Base-by-base conservation (phyloP, 2,888 invertebrate genomes). In the Odontomyia ornata region DNA sequence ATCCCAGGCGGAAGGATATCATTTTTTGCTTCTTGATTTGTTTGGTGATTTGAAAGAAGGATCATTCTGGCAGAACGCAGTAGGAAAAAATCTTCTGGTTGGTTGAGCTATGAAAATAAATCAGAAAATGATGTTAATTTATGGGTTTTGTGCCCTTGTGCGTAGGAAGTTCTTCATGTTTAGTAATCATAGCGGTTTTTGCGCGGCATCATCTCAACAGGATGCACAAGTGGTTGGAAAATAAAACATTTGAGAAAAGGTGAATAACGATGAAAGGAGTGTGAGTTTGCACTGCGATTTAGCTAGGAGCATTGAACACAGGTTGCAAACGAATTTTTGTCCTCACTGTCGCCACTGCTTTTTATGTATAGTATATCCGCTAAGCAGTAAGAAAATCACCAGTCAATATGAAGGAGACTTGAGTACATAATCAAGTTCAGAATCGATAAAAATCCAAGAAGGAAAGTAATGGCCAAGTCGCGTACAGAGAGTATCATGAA, bases 101-200 rank as follows among this genome's bases (percentile, higher is more conserved):
- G 65, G 36, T n/a, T 62, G 27, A 62, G 27, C 28, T 36, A 65
- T 36, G 65, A 36, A 65, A 65, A 65, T 65, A 43, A 65, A 65
- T 65, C 65, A 65, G 65, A n/a, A 28, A 65, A 65, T 36, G 65
- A 65, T 65, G 65, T 65, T 65, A 65, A 65, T 65, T 65, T 65
- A 43, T 28, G 43, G 18, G 43, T 27, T 62, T 5, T 5, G n/a
- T 62, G n/a, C 27, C 27, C 25, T 62, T 27, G 52, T 52, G 57
- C 62, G 25, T 27, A 2, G 62, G 23, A 15, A 15, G 27, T 27
- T 25, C 23, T 7, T 62, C 2, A 25, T 62, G 15, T 25, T 62
- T 27, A 27, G 62, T 27, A 15, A 60, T 60, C 60, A 23, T 1
- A 23, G 9, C 27, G 28, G 23, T 62, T 62, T 60, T 52, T 62